Base-by-base conservation (phyloP, 2,888 invertebrate genomes). In the Nemotelus nigrinus region DNA sequence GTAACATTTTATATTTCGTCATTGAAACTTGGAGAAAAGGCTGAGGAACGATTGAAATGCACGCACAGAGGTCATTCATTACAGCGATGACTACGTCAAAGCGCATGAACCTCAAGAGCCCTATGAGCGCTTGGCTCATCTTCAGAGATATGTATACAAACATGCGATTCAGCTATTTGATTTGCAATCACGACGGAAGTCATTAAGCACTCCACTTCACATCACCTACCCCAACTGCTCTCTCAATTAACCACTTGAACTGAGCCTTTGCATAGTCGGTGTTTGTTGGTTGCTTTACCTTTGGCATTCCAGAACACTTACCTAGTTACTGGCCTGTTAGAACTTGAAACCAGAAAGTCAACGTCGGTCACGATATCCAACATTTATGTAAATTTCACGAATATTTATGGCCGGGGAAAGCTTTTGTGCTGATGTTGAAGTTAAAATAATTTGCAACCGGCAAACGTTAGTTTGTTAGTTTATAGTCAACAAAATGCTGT, bases 121-220 rank as follows among this genome's bases (percentile, higher is more conserved):
- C 63, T 44, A 74, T 43, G 48, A 74, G 74, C 63, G 50, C 44
- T 70, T 39, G 55, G 68, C 64, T 76, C 71, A 78, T 78, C 78
- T 78, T 78, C 72, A 65, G 41, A 72, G 78, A 76, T 25, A 25
- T 25, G 25, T 25, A 25, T 76, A 70, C 70, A 53, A 76, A 70
- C 78, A 78, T 78, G 78, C 78, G 76, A 78, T 76, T 76, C 71
- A 58, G 67, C 76, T 76, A 76, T 78, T 78, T 78, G 65, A 64
- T 64, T 70, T 64, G 53, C 50, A 75, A 75, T 75, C 75, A 75
- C 48, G 76, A 65, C 76, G 76, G 76, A 64, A 76, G 65, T 45
- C 25, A 5, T 10, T 39, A 53, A 6, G 58, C 63, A 41, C 63
- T 41, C 63, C 63, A 43, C 5, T 25, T 8, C 5, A 63, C 10